Percentiles rank a stretch among this genome's conserved stretches.
These are phyloP conservation scores for Andrena marginata DNA, from an alignment of 2,888 invertebrate species.

Conservation along the genomic window DNA sequence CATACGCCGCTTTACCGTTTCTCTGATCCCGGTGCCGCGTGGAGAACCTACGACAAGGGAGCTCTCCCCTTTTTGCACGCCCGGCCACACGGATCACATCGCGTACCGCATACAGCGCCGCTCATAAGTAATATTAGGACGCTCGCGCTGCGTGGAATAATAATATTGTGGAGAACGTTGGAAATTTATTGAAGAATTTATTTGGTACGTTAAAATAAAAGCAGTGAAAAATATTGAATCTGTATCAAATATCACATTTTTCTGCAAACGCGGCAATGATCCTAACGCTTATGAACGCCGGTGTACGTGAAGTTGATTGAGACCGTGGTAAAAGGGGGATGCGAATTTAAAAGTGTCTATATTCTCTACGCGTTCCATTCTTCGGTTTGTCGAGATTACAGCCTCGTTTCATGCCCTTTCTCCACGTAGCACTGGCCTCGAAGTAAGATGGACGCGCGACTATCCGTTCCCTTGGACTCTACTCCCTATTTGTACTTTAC, in stretches of 20 bases:
- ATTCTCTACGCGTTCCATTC: slow-evolving; percentile 18
- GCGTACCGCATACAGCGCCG: not conserved
- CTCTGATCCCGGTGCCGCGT: slow-evolving; percentile 48
- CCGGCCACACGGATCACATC: slow-evolving; percentile 6
- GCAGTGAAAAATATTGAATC: no score
- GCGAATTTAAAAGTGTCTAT: slow-evolving; percentile 35
- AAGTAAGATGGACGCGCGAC: slow-evolving; percentile 20
- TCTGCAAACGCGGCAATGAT: no score
- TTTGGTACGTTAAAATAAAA: no score
- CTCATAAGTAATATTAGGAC: no score
- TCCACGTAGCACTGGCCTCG: slow-evolving; percentile 21
- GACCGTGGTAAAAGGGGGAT: slow-evolving; percentile 40
- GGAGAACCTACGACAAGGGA: slow-evolving; percentile 26
- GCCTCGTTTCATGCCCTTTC: not conserved
- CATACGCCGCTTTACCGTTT: slow-evolving; percentile 52
- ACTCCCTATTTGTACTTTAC: slow-evolving; percentile 38
- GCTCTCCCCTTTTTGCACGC: not conserved
- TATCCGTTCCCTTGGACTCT: slow-evolving; percentile 11
- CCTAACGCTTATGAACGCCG: no score
- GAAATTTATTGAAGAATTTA: no score
- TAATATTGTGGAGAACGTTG: no score
- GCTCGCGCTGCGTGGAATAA: no score
- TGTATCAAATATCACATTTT: no score
- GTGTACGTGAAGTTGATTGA: slow-evolving; percentile 29
- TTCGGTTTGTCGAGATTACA: not conserved